phyloP scores from a whole-genome alignment of 37 sponge, comb jelly and placozoan genomes.

The Hormiphora californensis region DNA sequence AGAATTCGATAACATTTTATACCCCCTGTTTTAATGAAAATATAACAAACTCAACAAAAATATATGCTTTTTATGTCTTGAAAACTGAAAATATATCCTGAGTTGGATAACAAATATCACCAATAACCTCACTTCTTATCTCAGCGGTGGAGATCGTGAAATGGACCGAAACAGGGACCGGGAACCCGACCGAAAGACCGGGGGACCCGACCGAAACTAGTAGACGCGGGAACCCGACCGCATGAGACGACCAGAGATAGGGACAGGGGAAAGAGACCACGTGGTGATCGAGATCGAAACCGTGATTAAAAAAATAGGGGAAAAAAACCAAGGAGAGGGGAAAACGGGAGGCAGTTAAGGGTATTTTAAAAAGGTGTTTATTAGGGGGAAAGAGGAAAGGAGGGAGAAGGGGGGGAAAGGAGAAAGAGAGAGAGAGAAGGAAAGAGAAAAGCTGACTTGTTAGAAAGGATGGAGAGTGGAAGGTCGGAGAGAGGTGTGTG shows the following conservation, averaged over 20 bases:
- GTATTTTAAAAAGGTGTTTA: too few species aligned
- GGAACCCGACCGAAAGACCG: background rate
- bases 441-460: too few species aligned
- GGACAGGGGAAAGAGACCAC: slow-evolving; percentile 5
- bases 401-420: background rate
- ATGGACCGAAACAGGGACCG: background rate
- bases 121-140: background rate
- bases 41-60: too few species aligned
- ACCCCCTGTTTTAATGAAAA: too few species aligned
- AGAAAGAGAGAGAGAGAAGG: slow-evolving; percentile 10
- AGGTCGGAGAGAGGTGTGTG: too few species aligned
- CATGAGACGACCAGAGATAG: background rate
- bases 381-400: background rate
- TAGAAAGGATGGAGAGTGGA: too few species aligned
- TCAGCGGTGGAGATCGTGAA: background rate
- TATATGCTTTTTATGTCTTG: too few species aligned
- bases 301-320: background rate
- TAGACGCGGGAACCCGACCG: background rate
- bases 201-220: too few species aligned
- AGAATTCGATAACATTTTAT: too few species aligned
- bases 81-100: too few species aligned
- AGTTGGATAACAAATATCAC: too few species aligned
- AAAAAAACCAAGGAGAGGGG: background rate
- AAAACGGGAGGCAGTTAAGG: slow-evolving; percentile 30
- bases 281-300: slow-evolving; percentile 13